These are phyloP conservation scores for Agrotis puta DNA, from an alignment of 2,888 invertebrate genomes.

Conservation along the genomic window DNA sequence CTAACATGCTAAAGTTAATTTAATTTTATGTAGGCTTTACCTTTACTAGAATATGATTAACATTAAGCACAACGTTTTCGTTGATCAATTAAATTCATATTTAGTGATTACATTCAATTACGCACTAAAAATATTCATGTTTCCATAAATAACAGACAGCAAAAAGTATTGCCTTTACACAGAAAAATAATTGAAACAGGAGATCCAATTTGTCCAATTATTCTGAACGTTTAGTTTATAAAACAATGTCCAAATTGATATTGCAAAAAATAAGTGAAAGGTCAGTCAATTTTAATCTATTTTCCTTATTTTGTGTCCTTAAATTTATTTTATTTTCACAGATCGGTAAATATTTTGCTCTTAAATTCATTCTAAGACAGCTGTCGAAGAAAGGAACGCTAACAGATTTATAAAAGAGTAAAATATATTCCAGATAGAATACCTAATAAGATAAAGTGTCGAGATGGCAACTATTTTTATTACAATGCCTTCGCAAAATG, in stretches of 20 bases:
- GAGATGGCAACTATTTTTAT: slow-evolving; percentile 13
- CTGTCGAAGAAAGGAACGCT: slow-evolving; percentile 2
- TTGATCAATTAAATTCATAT: no score
- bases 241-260: slow-evolving; percentile 23
- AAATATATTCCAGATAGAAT: slow-evolving; percentile 3
- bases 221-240: slow-evolving; percentile 34
- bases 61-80: no score
- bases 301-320: background rate
- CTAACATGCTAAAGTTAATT: background rate
- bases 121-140: slow-evolving; percentile 17
- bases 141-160: slow-evolving; percentile 9
- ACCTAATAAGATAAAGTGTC: slow-evolving; percentile 5
- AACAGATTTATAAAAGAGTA: background rate
- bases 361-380: background rate
- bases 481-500: slow-evolving; percentile 16
- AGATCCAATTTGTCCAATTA: slow-evolving; percentile 58
- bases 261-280: slow-evolving; percentile 25
- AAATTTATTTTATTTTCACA: background rate
- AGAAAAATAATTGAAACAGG: slow-evolving; percentile 52
- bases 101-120: no score
- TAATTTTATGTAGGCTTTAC: no score
- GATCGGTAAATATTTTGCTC: background rate
- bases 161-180: slow-evolving; percentile 20
- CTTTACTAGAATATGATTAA: no score
- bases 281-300: background rate